A percentile compares a stretch with the other conserved stretches of the same genome.
These are phyloP conservation scores for Pan troglodytes DNA, from an alignment of 2,113 vertebrate genomes.

Conservation along the genomic window NHGRI_mPanTro3-v2.1_pri NC_072402.2:70876001-70876500, in stretches of 20 bases:
- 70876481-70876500: not conserved
- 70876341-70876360: slow-evolving; percentile 19
- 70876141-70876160: slow-evolving; percentile 49
- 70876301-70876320: slow-evolving; percentile 45
- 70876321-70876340: not conserved
- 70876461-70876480: slow-evolving; percentile 78
- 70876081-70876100: slow-evolving; percentile 46
- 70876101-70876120: slow-evolving; percentile 56
- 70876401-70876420: slow-evolving; percentile 94
- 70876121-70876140: slow-evolving; percentile 71
- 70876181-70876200: slow-evolving; percentile 42
- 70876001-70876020: not conserved
- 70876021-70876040: not conserved
- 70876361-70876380: slow-evolving; percentile 59
- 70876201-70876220: slow-evolving; percentile 55
- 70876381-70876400: slow-evolving; percentile 86
- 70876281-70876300: slow-evolving; percentile 3
- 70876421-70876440: slow-evolving; percentile 90
- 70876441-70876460: slow-evolving; percentile 91
- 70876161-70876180: not conserved
- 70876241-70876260: not conserved
- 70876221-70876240: slow-evolving; percentile 12
- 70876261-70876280: not conserved
- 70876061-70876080: slow-evolving; percentile 1
- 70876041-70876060: not conserved